Base-by-base conservation (phyloP, 2,797 vertebrate genomes). In the Brachyalestes nurse region DNA sequence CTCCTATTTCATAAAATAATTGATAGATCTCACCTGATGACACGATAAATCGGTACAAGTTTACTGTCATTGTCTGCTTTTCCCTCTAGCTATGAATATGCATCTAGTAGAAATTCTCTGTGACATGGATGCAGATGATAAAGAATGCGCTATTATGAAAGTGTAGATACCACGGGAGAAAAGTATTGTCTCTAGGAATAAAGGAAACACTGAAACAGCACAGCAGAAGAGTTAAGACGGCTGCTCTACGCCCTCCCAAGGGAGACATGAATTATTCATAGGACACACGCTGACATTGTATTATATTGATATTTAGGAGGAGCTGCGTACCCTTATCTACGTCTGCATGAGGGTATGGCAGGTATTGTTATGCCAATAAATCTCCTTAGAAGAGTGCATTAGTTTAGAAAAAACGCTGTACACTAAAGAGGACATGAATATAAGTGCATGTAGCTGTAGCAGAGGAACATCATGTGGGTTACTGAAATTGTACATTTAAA, bases 241-340 rank as follows among this genome's bases (percentile, higher is more conserved):
- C 70, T 72, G 53, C 53, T 58, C 71, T 21, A 6, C 19, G 28
- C 53, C 34, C 53, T 58, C 71, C 34, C 53, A 21, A 38, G 53
- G 53, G 51, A 58, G 7, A 40, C 17, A 51, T 72, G 69, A 71
- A 62, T 79, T 72, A 72, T 72, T 79, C 69, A 79, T 79, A 25
- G 49, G 57, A 13, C 58, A 23, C 57, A 45, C 7, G 17, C 57
- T 51, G 55, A 79, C 61, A 79, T 73, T 55, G 74, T 79, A 58
- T 82, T 82, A 77, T 80, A 80, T 60, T 72, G 62, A 70, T 79
- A 80, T 77, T 60, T 79, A 79, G 78, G 75, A 81, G 67, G 21
- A 75, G 81, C 64, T 67, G 74, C 62, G 75, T 80, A 73, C 64
- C 67, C 67, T 17, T 58, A 40, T 72, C 62, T 65, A 17, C 2